Evolutionary conservation across 53 echinoderm and acorn worm genomes (phyloP), one percentile per base, ranked within the genome.

Genomic region (Actinopyga echinites): DNA sequence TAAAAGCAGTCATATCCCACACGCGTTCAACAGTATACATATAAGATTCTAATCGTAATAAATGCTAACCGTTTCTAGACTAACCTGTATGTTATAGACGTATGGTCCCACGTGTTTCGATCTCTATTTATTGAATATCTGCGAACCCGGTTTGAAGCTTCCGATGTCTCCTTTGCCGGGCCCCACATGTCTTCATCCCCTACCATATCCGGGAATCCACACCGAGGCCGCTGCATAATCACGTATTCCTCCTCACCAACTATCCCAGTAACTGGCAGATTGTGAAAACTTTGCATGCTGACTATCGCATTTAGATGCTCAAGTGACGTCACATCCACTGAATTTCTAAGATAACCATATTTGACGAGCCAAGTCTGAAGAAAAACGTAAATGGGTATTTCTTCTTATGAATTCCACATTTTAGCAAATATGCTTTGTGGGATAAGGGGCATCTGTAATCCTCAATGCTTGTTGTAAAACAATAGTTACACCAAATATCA

Each of bases 131-230:
- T 49, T 5, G 56, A 54, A 77, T 49, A 77, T 45, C 77, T 53
- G 54, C 77, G 49, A 31, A 83, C 77, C 53, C 86, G 83, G 4
- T 57, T 79, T 5, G 83, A 83, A 55, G 83, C 15, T 40, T 63
- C 54, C 30, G 43, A 32, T 26, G 83, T 30, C 20, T 53, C 68
- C 2, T 74, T 56, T 19, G 21, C 42, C 0, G 33, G 53, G 24
- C 28, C 83, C 17, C 73, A 73, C 3, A 35, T 53, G 28, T 69
- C 69, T 20, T 49, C 63, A 15, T 77, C 56, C 3, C 25, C 77
- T 24, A 89, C 69, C 63, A 92, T 86, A 42, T 92, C 92, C 15
- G 86, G 86, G 6, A 89, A 66, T 19, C 92, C 92, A 55, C 92
- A 92, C 30, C 92, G 82, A 7, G 83, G 86, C 40, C 30, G n/a